phyloP scores from a whole-genome alignment of 1,140 invertebrate genomes.

The Hylaeus volcanicus region DNA sequence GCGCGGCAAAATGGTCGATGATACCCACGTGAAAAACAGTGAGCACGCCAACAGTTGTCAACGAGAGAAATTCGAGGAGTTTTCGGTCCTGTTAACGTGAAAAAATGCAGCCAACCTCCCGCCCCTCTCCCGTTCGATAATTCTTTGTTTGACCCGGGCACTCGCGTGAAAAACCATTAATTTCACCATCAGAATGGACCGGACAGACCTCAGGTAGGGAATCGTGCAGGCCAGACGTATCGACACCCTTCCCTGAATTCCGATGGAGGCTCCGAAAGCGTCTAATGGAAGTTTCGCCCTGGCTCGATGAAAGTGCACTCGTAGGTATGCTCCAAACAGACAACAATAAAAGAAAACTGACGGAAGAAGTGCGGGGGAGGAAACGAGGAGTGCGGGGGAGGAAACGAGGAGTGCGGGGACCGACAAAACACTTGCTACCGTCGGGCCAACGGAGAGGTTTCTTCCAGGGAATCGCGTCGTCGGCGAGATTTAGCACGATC shows the following conservation, averaged over 20 bases:
- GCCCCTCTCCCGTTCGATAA: slow-evolving; percentile 45
- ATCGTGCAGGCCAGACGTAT: slow-evolving; percentile 63
- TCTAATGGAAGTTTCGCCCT: slow-evolving; percentile 64
- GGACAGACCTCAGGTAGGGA: slow-evolving; percentile 60
- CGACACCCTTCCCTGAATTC: slow-evolving; percentile 66
- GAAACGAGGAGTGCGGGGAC: background rate
- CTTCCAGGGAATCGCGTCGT: background rate
- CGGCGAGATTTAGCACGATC: slow-evolving; percentile 5
- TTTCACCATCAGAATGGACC: slow-evolving; percentile 59
- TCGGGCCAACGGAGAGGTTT: background rate
- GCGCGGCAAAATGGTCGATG: background rate
- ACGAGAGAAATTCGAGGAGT: slow-evolving; percentile 49
- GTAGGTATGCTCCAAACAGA: slow-evolving; percentile 53
- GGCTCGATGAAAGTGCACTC: slow-evolving; percentile 54
- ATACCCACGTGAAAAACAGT: background rate
- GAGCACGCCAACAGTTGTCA: slow-evolving; percentile 39
- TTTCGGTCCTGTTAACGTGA: slow-evolving; percentile 53
- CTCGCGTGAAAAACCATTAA: slow-evolving; percentile 62
- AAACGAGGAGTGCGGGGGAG: background rate
- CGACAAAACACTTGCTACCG: slow-evolving; percentile 16
- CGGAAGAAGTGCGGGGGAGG: background rate
- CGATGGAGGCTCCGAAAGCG: slow-evolving; percentile 54
- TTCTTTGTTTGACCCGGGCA: slow-evolving; percentile 66
- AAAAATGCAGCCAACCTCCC: slow-evolving; percentile 54
- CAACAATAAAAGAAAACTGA: slow-evolving; percentile 52